Base-by-base conservation (phyloP, 1,140 invertebrate genomes). In the Aphaenogaster ashmeadi region DNA sequence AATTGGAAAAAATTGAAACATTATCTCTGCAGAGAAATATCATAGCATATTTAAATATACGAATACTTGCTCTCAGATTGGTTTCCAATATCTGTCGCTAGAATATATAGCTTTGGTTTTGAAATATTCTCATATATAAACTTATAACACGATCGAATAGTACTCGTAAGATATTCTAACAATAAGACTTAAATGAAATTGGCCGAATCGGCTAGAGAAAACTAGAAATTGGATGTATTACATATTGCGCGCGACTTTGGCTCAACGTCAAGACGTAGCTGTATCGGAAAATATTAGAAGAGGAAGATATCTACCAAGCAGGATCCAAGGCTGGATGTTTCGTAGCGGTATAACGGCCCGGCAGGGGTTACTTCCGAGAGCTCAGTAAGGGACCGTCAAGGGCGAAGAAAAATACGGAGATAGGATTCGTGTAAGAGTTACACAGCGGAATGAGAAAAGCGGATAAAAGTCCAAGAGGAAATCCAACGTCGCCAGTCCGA, bases 361-460 rank as follows among this genome's bases (percentile, higher is more conserved):
- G 71, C 47, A 44, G 71, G 87, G 69, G 44, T 87, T 81, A 64
- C 54, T 67, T 87, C 81, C 36, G 71, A 64, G 62, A 56, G 80
- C 77, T 78, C 77, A 81, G 69, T 88, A 91, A 88, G 71, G 54
- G 58, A 75, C 9, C 64, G 56, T 84, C 66, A 72, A 66, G 81
- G 58, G 74, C 77, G 87, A 88, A 83, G 81, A 86, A 87, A 90
- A 86, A 86, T 86, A 86, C 89, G 81, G 87, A 83, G 89, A 91
- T 91, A 47, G 89, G 89, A 90, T 91, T 77, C 67, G 69, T 64
- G 79, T 74, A 56, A 80, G 64, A 88, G 89, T 88, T 90, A 88
- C 86, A 80, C 33, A 58, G 71, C 36, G 71, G 64, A 90, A 90
- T 81, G 87, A 90, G 81, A 72, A 87, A 91, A 91, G 74, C 87